A percentile compares a stretch with the other conserved stretches of the same genome.
phyloP scores from a whole-genome alignment of 2,797 vertebrate genomes.

The Anguilla obscura region DNA sequence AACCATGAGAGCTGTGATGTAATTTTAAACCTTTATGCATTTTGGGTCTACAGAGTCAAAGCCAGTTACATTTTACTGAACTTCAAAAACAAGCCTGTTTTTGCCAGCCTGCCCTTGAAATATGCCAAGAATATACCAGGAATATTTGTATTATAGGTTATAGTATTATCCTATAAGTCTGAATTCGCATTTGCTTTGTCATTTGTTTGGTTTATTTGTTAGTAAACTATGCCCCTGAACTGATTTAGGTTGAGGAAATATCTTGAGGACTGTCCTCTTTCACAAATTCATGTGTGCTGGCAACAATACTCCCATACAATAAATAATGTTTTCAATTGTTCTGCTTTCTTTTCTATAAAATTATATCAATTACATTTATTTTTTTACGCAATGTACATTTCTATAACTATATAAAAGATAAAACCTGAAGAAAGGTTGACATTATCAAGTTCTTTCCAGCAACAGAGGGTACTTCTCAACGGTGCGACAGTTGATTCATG shows the following conservation, averaged over 20 bases:
- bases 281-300: not conserved
- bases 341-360: not conserved
- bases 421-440: not conserved
- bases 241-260: conserved; percentile 70
- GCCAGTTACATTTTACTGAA: not conserved
- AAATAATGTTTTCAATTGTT: not conserved
- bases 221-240: conserved; percentile 73
- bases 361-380: not conserved
- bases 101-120: not conserved
- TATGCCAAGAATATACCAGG: not conserved
- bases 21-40: not conserved
- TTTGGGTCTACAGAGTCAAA: not conserved
- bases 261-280: not conserved
- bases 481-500: not conserved
- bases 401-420: not conserved
- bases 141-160: not conserved
- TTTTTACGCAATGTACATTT: not conserved
- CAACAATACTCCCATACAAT: not conserved
- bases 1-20: not conserved
- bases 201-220: conserved; percentile 74
- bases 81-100: not conserved
- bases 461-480: not conserved
- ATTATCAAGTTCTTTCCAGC: not conserved
- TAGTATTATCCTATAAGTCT: not conserved
- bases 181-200: not conserved